Evolutionary conservation across 2,113 vertebrate species (phyloP).

Genomic region (Ornithorhynchus anatinus): DNA sequence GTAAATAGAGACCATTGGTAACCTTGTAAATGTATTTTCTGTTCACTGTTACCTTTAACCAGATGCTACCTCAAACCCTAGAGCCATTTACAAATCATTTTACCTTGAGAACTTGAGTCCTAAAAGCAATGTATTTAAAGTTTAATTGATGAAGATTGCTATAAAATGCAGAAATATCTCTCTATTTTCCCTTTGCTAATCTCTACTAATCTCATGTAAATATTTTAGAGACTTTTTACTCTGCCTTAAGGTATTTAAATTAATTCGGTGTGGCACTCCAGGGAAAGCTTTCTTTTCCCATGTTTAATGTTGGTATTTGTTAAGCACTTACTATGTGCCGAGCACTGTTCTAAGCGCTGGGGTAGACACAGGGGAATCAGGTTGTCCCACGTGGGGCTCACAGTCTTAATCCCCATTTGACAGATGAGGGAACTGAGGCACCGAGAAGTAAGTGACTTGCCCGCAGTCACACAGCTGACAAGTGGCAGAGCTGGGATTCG

Average conservation of each 20-base stretch:
- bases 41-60: constrained; percentile 24
- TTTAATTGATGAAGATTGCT: constrained; percentile 44
- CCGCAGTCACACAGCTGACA: too few relatives aligned
- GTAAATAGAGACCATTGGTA: rapidly evolving
- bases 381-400: too few relatives aligned
- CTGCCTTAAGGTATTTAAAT: constrained; percentile 65
- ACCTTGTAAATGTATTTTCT: background rate
- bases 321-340: too few relatives aligned
- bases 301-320: too few relatives aligned
- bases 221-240: constrained; percentile 60
- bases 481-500: too few relatives aligned
- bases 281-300: constrained; percentile 52
- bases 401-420: too few relatives aligned
- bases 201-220: constrained; percentile 64
- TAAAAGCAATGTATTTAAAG: constrained; percentile 37
- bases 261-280: constrained; percentile 53
- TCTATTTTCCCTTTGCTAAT: constrained; percentile 15
- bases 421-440: too few relatives aligned
- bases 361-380: too few relatives aligned
- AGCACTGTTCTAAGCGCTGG: too few relatives aligned
- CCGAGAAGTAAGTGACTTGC: too few relatives aligned
- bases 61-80: constrained; percentile 27
- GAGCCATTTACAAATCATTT: constrained; percentile 33
- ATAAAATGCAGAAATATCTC: background rate
- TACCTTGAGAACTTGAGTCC: constrained; percentile 35